Base-by-base conservation (phyloP, 2,888 invertebrate species). In the Acanthosepion esculentum region DNA sequence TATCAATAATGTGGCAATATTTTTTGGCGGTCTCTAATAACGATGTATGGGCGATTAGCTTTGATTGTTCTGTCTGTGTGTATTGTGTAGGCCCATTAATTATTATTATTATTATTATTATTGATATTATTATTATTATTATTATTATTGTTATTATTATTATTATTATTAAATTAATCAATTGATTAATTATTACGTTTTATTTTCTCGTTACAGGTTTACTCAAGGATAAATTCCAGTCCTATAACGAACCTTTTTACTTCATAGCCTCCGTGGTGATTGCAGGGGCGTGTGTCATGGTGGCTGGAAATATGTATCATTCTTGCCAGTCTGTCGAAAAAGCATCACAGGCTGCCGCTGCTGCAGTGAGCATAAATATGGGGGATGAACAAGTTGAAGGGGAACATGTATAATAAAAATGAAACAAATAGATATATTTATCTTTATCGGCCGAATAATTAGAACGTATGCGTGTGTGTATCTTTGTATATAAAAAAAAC, bases 171-270 rank as follows among this genome's bases (percentile, higher is more conserved):
- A 41, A 41, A 41, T 41, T 41, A 41, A 41, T 41, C 3, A 41
- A 41, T 41, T 41, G 41, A 41, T 41, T 41, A 41, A 41, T 41
- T 41, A 41, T 41, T 41, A 41, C 41, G 3, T 41, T 41, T 41
- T 41, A 41, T 3, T 41, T n/a, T 48, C n/a, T 93, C 53, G 12
- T 50, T 93, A 8, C 94, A 94, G 94, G 94, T 33, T 59, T 94
- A 48, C 59, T 94, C 53, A 94, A 94, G 33, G 94, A 94, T 41
- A 55, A 48, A 33, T 94, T 55, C 94, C 55, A 94, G 33, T 64
- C 94, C 18, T 94, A 94, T 33, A 94, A 94, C 64, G 94, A 94
- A 64, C 94, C 94, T 15, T 94, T 94, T 55, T 94, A 94, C 41
- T 94, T 94, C 48, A 94, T 94, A 12, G 94, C 94, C 6, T 33